Conservation (phyloP, 2,113 vertebrate species). For the Seriola rivoliana region DNA sequence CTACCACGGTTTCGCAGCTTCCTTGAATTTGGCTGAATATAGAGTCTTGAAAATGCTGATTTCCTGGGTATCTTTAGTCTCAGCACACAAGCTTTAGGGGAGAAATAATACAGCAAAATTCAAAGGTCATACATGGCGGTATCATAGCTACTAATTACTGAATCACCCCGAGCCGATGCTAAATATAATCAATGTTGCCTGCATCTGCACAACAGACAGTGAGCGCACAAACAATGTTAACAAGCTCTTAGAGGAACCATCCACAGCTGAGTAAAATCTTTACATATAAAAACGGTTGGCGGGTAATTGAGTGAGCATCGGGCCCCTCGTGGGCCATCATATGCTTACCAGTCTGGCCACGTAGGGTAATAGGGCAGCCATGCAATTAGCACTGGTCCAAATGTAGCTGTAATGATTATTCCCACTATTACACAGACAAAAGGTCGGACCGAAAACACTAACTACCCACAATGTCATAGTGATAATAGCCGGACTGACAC, state of each 20-base stretch:
- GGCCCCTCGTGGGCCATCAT: slow-evolving; percentile 48
- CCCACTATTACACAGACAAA: slow-evolving; percentile 60
- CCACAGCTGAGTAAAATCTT: slow-evolving; percentile 58
- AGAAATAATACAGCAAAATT: slow-evolving; percentile 23
- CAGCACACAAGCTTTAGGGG: not conserved
- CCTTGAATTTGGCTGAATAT: not conserved
- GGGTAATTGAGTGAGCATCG: slow-evolving; percentile 46
- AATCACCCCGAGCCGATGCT: slow-evolving; percentile 41
- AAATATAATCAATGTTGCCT: slow-evolving; percentile 42
- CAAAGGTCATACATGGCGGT: slow-evolving; percentile 44
- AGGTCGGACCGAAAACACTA: slow-evolving; percentile 47
- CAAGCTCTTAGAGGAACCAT: slow-evolving; percentile 47
- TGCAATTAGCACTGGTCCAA: slow-evolving; percentile 64
- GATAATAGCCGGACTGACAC: slow-evolving; percentile 25
- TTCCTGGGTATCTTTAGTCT: not conserved
- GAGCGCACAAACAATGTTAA: slow-evolving; percentile 53
- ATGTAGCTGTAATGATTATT: slow-evolving; percentile 68
- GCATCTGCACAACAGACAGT: slow-evolving; percentile 27
- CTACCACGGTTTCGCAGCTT: not conserved
- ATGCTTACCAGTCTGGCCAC: slow-evolving; percentile 62
- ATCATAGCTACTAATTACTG: slow-evolving; percentile 43
- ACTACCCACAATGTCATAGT: slow-evolving; percentile 24
- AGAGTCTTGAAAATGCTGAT: not conserved
- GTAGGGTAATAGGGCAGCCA: slow-evolving; percentile 50
- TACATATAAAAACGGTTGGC: slow-evolving; percentile 60